Evolutionary conservation across 2,797 vertebrate genomes (phyloP).

Genomic region (Trichosurus vulpecula): DNA sequence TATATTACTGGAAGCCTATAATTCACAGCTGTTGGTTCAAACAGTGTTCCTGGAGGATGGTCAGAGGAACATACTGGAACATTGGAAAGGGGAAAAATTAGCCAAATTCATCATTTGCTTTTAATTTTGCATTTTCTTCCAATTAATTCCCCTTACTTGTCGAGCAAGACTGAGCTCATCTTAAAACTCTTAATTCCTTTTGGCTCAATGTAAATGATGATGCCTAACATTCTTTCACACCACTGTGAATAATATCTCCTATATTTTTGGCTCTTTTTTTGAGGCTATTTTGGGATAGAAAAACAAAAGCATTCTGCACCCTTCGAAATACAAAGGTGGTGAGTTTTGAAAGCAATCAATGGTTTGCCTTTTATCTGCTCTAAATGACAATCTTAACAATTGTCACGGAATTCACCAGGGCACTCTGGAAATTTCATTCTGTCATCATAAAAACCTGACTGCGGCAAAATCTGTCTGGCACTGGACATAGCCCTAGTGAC

Average conservation of each 20-base stretch:
- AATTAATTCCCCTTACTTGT: constrained; percentile 66
- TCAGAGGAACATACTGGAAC: constrained; percentile 77
- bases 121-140: constrained; percentile 72
- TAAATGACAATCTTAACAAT: constrained; percentile 80
- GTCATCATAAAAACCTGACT: constrained; percentile 85
- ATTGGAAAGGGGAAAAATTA: constrained; percentile 70
- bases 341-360: constrained; percentile 45
- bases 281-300: constrained; percentile 8
- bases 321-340: constrained; percentile 44
- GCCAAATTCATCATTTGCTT: constrained; percentile 71
- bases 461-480: constrained; percentile 83
- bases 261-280: not conserved
- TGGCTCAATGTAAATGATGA: constrained; percentile 64
- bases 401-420: constrained; percentile 84
- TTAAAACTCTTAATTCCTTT: constrained; percentile 63
- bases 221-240: constrained; percentile 45
- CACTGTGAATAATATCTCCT: constrained; percentile 40
- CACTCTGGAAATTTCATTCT: constrained; percentile 87
- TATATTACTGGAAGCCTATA: constrained; percentile 73
- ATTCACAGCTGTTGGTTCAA: constrained; percentile 80
- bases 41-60: constrained; percentile 73
- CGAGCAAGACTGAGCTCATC: constrained; percentile 61
- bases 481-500: constrained; percentile 83
- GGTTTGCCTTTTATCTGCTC: constrained; percentile 40
- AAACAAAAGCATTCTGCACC: constrained; percentile 51